These are phyloP conservation scores for Apis florea DNA, from an alignment of 1,140 invertebrate species.

Conservation along the genomic window DNA sequence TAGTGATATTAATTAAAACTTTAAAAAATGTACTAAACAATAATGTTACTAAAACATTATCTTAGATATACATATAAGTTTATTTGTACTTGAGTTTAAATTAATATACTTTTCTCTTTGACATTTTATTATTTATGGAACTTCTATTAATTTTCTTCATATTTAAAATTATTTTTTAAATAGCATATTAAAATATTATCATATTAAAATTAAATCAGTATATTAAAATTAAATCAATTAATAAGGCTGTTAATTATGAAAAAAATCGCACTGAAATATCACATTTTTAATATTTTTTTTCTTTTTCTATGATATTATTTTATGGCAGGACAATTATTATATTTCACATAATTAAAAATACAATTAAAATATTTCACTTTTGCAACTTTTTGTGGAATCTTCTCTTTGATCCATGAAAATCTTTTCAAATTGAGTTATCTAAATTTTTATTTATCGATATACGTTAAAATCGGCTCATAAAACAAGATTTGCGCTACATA, in stretches of 20 bases:
- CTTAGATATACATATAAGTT: background rate
- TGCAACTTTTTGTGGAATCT: slow-evolving; percentile 8
- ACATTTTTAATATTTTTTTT: background rate
- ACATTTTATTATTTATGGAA: background rate
- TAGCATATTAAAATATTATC: background rate
- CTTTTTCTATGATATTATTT: background rate
- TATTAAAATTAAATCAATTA: slow-evolving; percentile 7
- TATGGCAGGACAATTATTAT: background rate
- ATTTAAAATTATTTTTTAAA: background rate
- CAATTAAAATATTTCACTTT: background rate
- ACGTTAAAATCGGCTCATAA: slow-evolving; percentile 1
- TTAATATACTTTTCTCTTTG: slow-evolving; percentile 1
- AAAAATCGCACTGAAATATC: background rate
- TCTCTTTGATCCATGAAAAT: background rate
- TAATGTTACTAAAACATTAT: background rate
- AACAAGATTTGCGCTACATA: background rate
- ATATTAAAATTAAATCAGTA: slow-evolving; percentile 6
- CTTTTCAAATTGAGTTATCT: slow-evolving; percentile 19
- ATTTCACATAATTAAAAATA: slow-evolving; percentile 23
- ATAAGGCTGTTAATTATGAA: background rate
- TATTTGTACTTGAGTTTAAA: slow-evolving; percentile 20
- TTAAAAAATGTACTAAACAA: background rate
- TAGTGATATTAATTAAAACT: background rate
- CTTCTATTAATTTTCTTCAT: background rate
- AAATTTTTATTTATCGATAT: slow-evolving; percentile 7